phyloP scores from a whole-genome alignment of 2,113 vertebrate species.

The Perca schrenkii region DNA sequence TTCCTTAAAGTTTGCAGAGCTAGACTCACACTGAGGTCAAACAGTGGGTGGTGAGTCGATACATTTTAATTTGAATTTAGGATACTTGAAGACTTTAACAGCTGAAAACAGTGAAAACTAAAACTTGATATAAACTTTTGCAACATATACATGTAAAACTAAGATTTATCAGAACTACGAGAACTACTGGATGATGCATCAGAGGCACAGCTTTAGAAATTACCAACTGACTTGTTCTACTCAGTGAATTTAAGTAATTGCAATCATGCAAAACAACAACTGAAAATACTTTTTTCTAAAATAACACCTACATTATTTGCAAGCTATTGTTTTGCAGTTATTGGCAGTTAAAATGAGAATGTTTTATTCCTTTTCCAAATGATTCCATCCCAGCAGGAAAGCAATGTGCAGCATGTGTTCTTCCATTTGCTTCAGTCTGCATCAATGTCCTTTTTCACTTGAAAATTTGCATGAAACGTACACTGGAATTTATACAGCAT shows the following conservation, averaged over 20 bases:
- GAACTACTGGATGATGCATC: not conserved
- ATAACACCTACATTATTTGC: not conserved
- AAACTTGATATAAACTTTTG: slow-evolving; percentile 8
- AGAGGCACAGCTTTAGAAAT: not conserved
- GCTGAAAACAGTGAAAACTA: not conserved
- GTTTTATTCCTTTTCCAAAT: not conserved
- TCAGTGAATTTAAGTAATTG: slow-evolving; percentile 9
- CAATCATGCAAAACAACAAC: slow-evolving; percentile 23
- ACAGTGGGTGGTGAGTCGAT: slow-evolving; percentile 57
- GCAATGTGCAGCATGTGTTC: not conserved
- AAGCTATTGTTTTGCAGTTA: slow-evolving; percentile 11
- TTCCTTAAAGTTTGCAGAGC: slow-evolving; percentile 47
- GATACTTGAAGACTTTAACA: slow-evolving; percentile 8
- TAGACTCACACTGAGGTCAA: slow-evolving; percentile 23
- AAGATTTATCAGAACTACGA: not conserved
- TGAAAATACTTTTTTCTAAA: not conserved
- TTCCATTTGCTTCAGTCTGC: not conserved
- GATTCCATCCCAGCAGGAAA: not conserved
- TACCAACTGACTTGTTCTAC: not conserved
- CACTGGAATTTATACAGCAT: not conserved
- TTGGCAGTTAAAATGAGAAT: slow-evolving; percentile 15
- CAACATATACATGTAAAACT: not conserved
- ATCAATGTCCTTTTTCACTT: not conserved
- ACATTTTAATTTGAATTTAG: slow-evolving; percentile 21
- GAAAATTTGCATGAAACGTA: not conserved